Evolutionary conservation across 2,113 vertebrate genomes (phyloP).

Genomic region (Sinocyclocheilus anophthalmus): DNA sequence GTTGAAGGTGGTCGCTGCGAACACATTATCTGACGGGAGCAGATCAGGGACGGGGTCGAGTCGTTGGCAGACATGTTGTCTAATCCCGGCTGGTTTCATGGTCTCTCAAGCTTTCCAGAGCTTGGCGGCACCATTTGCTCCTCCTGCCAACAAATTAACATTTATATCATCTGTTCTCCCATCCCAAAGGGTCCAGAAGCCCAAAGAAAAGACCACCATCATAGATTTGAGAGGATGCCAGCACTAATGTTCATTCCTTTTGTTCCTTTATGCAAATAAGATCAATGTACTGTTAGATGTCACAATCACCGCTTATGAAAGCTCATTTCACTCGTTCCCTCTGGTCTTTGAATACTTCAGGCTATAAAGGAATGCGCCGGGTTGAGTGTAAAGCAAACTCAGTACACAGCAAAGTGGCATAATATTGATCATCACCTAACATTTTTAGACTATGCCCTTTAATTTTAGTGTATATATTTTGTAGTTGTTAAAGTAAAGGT

Average conservation of each 20-base stretch:
- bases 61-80: conserved; percentile 2
- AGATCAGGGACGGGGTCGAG: conserved; percentile 9
- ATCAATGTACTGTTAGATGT: conserved; percentile 27
- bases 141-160: conserved; percentile 36
- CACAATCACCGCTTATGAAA: conserved; percentile 16
- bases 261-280: conserved; percentile 22
- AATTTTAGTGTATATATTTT: neutral
- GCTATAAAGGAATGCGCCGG: neutral
- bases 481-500: neutral
- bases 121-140: neutral
- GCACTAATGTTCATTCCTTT: conserved; percentile 15
- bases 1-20: neutral
- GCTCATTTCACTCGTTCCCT: neutral
- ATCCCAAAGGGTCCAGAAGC: conserved; percentile 9
- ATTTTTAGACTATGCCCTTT: neutral
- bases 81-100: conserved; percentile 33
- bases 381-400: neutral
- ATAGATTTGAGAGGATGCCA: conserved; percentile 2
- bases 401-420: neutral
- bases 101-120: conserved; percentile 12
- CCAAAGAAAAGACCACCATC: conserved; percentile 11
- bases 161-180: conserved; percentile 8
- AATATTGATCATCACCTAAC: neutral
- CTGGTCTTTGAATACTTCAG: conserved; percentile 10
- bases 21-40: neutral